Conservation (phyloP, 1,140 invertebrate genomes). For the Macrobrachium rosenbergii region DNA sequence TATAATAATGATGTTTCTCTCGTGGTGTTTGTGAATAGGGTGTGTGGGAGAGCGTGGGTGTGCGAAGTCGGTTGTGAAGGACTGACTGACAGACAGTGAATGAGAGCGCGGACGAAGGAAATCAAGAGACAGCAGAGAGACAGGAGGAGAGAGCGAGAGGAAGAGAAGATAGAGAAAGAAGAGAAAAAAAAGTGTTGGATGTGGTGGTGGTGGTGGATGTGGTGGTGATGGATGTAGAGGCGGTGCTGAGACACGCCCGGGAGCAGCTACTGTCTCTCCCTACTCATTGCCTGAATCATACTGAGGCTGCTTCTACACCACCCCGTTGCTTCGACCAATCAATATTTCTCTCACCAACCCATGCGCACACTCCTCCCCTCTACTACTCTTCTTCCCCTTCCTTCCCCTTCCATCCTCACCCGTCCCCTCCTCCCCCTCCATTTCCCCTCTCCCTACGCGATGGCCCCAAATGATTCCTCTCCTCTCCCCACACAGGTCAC, state of each 20-base stretch:
- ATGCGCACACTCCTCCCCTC: conserved; percentile 4
- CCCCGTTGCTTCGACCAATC: conserved; percentile 51
- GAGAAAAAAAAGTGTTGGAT: conserved; percentile 33
- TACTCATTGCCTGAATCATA: conserved; percentile 48
- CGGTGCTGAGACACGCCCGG: conserved; percentile 44
- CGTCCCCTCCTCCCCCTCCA: not conserved
- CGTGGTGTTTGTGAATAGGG: no score
- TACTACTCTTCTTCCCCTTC: not conserved
- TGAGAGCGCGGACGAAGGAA: no score
- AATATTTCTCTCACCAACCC: conserved; percentile 25
- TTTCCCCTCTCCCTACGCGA: not conserved
- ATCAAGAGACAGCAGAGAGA: conserved; percentile 5
- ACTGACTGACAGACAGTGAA: no score
- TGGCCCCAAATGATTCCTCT: no score
- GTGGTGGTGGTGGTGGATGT: conserved; percentile 45
- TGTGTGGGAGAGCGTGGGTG: no score
- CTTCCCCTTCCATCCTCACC: not conserved
- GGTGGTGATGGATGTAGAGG: conserved; percentile 32
- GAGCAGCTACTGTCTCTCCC: conserved; percentile 26
- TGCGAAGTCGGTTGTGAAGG: no score
- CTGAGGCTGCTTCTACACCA: conserved; percentile 35
- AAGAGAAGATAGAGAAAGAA: conserved; percentile 10
- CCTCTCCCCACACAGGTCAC: no score
- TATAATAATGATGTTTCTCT: no score
- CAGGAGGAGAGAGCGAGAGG: not conserved